A percentile compares a stretch with the other conserved stretches of the same genome.
These are phyloP conservation scores for Ooceraea biroi DNA, from an alignment of 1,140 invertebrate species.

Conservation along the genomic window DNA sequence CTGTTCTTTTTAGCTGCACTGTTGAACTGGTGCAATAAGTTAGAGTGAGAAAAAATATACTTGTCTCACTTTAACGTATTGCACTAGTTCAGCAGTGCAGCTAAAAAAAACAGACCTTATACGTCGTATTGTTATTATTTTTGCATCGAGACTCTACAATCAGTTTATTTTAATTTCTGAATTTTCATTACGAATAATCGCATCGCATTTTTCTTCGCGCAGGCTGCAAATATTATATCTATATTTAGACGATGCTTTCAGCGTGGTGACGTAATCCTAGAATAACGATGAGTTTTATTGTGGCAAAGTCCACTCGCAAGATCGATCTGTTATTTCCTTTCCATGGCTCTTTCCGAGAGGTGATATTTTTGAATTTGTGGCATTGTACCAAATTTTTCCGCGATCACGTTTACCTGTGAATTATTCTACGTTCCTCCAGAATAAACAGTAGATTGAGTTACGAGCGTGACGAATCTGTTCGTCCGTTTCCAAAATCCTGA, in stretches of 20 bases:
- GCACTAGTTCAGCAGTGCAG: no score
- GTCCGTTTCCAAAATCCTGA: not conserved
- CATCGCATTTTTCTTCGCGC: not conserved
- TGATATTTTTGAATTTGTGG: conserved; percentile 5
- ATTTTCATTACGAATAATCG: not conserved
- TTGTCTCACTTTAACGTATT: no score
- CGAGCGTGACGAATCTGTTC: not conserved
- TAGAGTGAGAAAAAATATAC: no score
- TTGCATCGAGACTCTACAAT: no score
- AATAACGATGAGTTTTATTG: not conserved
- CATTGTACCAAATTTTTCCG: not conserved
- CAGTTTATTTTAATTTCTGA: no score
- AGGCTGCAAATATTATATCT: not conserved
- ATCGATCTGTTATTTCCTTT: not conserved
- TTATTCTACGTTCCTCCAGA: not conserved
- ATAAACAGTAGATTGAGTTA: not conserved
- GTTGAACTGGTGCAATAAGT: no score
- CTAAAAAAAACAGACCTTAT: no score
- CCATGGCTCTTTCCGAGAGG: not conserved
- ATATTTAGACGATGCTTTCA: not conserved
- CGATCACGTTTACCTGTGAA: not conserved
- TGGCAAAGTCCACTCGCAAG: not conserved
- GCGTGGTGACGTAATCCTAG: not conserved
- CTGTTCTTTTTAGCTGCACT: no score
- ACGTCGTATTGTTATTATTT: no score